Evolutionary conservation across 2,797 vertebrate genomes (phyloP).

Genomic region (Lindbergichthys nudifrons): DNA sequence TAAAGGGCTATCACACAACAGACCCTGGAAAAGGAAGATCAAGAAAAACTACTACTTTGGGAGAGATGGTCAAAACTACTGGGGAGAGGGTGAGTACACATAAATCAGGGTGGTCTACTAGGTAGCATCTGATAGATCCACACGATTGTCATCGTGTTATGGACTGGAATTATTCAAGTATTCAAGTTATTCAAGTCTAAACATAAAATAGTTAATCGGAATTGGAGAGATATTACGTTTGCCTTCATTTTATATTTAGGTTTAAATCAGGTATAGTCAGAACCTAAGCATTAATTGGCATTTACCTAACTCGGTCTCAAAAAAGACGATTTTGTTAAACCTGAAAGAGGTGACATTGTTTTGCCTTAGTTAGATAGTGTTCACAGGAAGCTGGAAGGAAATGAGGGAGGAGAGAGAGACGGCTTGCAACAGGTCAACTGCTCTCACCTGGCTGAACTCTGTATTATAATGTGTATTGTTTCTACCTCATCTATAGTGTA

Average conservation of each 20-base stretch:
- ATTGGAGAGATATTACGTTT: too few relatives aligned
- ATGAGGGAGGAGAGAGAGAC: background rate
- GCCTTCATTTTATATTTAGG: too few relatives aligned
- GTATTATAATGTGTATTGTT: too few relatives aligned
- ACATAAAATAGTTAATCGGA: too few relatives aligned
- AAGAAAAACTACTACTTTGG: slow-evolving; percentile 20
- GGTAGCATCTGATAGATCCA: slow-evolving; percentile 7
- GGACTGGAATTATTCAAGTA: too few relatives aligned
- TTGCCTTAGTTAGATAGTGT: slow-evolving; percentile 14
- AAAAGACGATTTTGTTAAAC: background rate
- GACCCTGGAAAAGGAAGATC: slow-evolving; percentile 20
- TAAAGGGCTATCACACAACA: slow-evolving; percentile 46
- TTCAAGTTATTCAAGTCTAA: too few relatives aligned
- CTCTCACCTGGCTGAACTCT: too few relatives aligned
- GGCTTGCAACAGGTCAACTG: background rate
- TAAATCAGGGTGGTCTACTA: slow-evolving; percentile 28
- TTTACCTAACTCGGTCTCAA: background rate
- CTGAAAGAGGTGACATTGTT: background rate
- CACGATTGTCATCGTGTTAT: background rate
- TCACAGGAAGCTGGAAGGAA: background rate
- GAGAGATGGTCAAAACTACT: slow-evolving; percentile 29
- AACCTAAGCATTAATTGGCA: background rate
- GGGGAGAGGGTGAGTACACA: slow-evolving; percentile 5
- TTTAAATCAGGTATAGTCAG: background rate
- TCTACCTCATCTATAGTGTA: too few relatives aligned